Evolutionary conservation across 2,888 invertebrate species (phyloP), one percentile per base, ranked within the genome.

Genomic region (Sarcophaga variegata): DNA sequence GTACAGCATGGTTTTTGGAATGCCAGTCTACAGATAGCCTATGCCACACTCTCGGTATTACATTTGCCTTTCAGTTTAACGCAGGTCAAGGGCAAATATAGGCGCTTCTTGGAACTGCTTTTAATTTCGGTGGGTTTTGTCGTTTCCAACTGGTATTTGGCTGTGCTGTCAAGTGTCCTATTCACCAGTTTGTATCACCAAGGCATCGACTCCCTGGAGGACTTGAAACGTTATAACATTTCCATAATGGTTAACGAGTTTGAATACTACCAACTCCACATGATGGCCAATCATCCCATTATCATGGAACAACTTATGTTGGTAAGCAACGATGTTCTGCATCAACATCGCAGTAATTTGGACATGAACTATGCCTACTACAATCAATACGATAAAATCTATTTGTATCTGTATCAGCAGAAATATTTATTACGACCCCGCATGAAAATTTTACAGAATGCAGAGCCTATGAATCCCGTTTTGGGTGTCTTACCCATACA

Each of bases 401-500:
- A 84, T 5, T 90, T 90, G 12, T 90, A 87, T 70, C 37, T 90
- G 2, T 87, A 90, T 60, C 90, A 90, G 54, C 90, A 90, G 45
- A 88, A 88, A 14, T 88, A 82, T 70, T 27, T 89, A 22, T 12
- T 67, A 20, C 86, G 64, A 59, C 89, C 89, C 0, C 81, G 85
- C 12, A 86, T 89, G 80, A 88, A 86, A 20, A 64, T 79, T 20
- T 66, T 89, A 6, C 12, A 22, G 4, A 63, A 82, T 10, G 25
- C 84, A 8, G 47, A 25, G 4, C 80, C 89, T 0, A 67, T 90
- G 5, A 80, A 87, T 25, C 22, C 81, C 11, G 70, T 89, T 45
- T 81, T 84, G 47, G 83, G 74, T 12, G 89, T 87, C 20, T 85
- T 90, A 60, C 87, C 89, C 0, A 86, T 90, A 64, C 78, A 67